These are phyloP conservation scores for Tauraco hartlaubi DNA, from an alignment of 2,797 vertebrate species.

Conservation along the genomic window DNA sequence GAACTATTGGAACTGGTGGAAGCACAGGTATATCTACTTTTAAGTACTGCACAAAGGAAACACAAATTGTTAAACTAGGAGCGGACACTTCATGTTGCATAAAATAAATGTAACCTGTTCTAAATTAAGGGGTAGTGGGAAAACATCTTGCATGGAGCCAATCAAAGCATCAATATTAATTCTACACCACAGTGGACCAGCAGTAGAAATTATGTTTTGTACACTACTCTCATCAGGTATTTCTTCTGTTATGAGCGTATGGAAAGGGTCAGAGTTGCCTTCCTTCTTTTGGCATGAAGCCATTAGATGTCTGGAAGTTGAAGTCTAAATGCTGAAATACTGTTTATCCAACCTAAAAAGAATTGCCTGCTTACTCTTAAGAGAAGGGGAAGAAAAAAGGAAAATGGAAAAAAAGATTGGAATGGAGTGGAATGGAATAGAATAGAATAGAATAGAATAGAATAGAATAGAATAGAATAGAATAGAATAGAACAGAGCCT, in stretches of 20 bases:
- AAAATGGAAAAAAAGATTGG: background rate
- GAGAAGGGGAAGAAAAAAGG: background rate
- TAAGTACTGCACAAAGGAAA: constrained; percentile 32
- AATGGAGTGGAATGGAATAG: background rate
- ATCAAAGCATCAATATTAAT: constrained; percentile 56
- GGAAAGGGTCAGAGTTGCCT: constrained; percentile 40
- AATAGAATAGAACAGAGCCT: background rate
- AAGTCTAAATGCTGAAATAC: constrained; percentile 35
- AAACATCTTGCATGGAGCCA: constrained; percentile 49
- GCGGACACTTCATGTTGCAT: constrained; percentile 41
- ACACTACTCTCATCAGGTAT: constrained; percentile 17
- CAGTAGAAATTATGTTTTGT: background rate
- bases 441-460: background rate
- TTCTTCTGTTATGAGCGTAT: constrained; percentile 29
- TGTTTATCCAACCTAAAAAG: constrained; percentile 59
- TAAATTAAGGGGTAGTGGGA: constrained; percentile 30
- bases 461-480: background rate
- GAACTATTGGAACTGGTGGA: constrained; percentile 10
- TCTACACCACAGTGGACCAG: constrained; percentile 16
- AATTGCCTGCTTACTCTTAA: background rate
- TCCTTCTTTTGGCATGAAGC: constrained; percentile 34
- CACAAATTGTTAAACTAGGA: constrained; percentile 32
- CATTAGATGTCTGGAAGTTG: constrained; percentile 33
- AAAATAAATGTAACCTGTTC: constrained; percentile 47
- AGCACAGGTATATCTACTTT: constrained; percentile 39